Percentiles rank a stretch among this genome's conserved stretches.
Conservation (phyloP, 2,797 vertebrate species). For the Gymnoscopelus braueri region DNA sequence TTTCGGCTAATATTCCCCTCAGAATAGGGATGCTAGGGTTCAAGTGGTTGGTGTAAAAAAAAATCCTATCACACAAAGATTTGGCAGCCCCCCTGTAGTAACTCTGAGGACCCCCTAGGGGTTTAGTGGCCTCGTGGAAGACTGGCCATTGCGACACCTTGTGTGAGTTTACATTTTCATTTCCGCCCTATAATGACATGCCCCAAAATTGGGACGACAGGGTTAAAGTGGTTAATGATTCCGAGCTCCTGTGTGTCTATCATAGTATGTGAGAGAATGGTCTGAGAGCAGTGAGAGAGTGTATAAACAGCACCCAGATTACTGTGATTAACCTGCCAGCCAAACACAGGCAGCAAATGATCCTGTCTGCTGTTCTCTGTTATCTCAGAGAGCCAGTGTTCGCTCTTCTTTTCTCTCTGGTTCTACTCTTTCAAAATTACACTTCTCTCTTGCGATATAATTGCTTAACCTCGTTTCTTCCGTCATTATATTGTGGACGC, state of each 20-base stretch:
- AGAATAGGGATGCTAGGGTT: too few relatives aligned
- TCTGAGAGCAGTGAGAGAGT: conserved; percentile 12
- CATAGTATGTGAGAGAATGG: conserved; percentile 18
- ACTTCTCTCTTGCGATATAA: not conserved
- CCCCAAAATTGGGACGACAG: too few relatives aligned
- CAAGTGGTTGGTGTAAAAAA: too few relatives aligned
- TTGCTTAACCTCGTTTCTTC: conserved; percentile 6
- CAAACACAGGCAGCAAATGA: conserved; percentile 60
- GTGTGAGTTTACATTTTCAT: too few relatives aligned
- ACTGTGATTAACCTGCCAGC: conserved; percentile 49
- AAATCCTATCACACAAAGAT: too few relatives aligned
- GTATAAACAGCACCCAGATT: conserved; percentile 51
- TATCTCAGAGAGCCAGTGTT: conserved; percentile 48
- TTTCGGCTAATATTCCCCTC: too few relatives aligned
- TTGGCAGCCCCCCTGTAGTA: too few relatives aligned
- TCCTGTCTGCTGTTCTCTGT: conserved; percentile 36
- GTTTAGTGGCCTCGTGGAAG: too few relatives aligned
- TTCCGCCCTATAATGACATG: too few relatives aligned
- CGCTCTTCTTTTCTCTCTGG: not conserved
- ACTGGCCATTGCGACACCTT: too few relatives aligned
- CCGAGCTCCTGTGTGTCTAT: conserved; percentile 11
- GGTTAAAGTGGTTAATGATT: too few relatives aligned
- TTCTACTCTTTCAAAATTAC: not conserved
- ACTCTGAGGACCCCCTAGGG: too few relatives aligned
- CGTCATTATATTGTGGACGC: not conserved